Evolutionary conservation across 2,888 invertebrate genomes (phyloP).

Genomic region (Parapristionchus giblindavisi): DNA sequence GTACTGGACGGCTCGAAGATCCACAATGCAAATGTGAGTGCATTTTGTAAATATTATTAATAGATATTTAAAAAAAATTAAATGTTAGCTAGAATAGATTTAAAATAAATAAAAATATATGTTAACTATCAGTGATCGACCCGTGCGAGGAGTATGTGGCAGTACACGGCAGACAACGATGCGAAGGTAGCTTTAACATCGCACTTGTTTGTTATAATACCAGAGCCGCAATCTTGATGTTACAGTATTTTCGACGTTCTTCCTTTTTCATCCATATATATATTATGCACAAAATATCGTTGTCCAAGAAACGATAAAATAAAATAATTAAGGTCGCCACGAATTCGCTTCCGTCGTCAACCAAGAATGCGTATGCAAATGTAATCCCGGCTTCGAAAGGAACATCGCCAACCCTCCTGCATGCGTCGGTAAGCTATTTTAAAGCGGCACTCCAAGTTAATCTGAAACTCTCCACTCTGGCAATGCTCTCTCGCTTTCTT

Average conservation of each 20-base stretch:
- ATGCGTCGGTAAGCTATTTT: background rate
- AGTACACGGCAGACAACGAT: background rate
- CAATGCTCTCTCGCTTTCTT: too few species aligned
- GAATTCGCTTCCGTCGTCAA: background rate
- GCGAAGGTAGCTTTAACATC: too few species aligned
- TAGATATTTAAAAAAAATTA: background rate
- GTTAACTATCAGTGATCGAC: conserved; percentile 5
- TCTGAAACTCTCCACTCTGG: too few species aligned
- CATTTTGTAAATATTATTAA: background rate
- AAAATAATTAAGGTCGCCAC: too few species aligned
- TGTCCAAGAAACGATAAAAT: too few species aligned
- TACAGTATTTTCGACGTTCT: too few species aligned
- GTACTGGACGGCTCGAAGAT: background rate
- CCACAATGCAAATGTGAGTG: background rate
- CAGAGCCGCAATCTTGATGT: too few species aligned
- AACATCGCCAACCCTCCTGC: background rate
- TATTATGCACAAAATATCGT: too few species aligned
- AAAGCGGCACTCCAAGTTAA: too few species aligned
- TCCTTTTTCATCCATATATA: too few species aligned
- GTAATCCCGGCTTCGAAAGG: background rate
- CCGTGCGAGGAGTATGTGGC: conserved; percentile 29
- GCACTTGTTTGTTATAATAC: too few species aligned
- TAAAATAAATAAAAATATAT: background rate
- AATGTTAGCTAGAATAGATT: background rate
- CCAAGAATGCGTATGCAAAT: conserved; percentile 15